Percentiles rank a stretch among this genome's conserved stretches.
Conservation (phyloP, 2,888 invertebrate species). For the Agrotis puta region DNA sequence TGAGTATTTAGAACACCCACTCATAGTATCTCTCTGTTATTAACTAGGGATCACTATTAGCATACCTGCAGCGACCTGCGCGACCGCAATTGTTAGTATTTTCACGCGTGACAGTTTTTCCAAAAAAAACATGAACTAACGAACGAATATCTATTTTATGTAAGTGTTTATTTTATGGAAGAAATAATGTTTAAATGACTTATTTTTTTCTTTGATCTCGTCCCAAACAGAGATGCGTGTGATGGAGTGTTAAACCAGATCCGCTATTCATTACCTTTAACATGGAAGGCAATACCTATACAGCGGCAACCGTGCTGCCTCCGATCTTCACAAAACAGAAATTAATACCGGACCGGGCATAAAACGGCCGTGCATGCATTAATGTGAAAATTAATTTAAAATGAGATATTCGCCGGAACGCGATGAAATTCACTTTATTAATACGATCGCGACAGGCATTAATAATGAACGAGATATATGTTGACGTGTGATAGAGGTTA, state of each 20-base stretch:
- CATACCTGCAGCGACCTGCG: no score
- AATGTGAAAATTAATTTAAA: conserved; percentile 45
- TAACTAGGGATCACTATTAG: no score
- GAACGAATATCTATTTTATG: no score
- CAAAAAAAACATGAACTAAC: no score
- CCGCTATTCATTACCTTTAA: not conserved
- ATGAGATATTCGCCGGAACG: conserved; percentile 28
- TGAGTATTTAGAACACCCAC: no score
- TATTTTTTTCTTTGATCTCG: no score
- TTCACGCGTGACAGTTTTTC: no score
- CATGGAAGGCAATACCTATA: not conserved
- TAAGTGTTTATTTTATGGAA: no score
- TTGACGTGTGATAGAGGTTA: conserved; percentile 25
- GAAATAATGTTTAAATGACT: no score
- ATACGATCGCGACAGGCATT: conserved; percentile 32
- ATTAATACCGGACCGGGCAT: conserved; percentile 5
- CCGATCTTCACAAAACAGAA: conserved; percentile 1
- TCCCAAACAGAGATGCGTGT: no score
- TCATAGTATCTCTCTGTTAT: no score
- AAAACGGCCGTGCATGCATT: conserved; percentile 10
- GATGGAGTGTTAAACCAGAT: not conserved
- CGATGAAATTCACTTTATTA: conserved; percentile 51
- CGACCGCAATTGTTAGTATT: no score
- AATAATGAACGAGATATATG: conserved; percentile 14
- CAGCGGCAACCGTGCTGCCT: not conserved